A percentile compares a stretch with the other conserved stretches of the same genome.
Evolutionary conservation across 2,113 vertebrate genomes (phyloP).

Genomic region (Hystrix cristata): DNA sequence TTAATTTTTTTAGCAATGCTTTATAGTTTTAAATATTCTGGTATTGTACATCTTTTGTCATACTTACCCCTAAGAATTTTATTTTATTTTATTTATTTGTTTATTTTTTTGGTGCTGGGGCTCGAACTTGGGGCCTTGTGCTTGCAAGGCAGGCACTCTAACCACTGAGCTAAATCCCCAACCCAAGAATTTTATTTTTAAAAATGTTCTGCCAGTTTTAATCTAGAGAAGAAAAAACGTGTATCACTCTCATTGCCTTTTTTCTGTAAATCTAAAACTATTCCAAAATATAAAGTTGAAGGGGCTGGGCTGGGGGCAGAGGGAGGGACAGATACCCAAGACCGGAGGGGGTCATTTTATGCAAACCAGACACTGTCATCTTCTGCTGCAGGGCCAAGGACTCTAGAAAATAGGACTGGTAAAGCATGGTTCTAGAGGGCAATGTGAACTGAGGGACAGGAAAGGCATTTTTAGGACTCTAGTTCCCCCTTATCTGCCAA

Average conservation of each 20-base stretch:
- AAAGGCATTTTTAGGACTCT: not conserved
- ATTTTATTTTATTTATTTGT: not conserved
- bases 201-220: not conserved
- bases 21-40: not conserved
- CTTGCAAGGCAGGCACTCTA: too few relatives aligned
- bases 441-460: not conserved
- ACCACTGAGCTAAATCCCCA: too few relatives aligned
- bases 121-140: too few relatives aligned
- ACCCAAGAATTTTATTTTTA: not conserved
- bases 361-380: not conserved
- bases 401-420: not conserved
- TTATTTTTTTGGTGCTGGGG: too few relatives aligned
- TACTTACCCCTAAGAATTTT: not conserved
- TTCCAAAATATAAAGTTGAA: not conserved
- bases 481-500: not conserved
- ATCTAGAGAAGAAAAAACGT: not conserved
- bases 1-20: not conserved
- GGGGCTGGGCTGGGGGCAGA: not conserved
- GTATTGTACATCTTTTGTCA: not conserved
- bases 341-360: not conserved
- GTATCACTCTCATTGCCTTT: not conserved
- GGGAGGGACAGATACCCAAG: not conserved
- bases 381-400: not conserved
- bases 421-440: not conserved
- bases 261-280: conserved; percentile 21